Evolutionary conservation across 2,113 vertebrate genomes (phyloP), one percentile per base, ranked within the genome.

Genomic region (Chlamydotis undulata): DNA sequence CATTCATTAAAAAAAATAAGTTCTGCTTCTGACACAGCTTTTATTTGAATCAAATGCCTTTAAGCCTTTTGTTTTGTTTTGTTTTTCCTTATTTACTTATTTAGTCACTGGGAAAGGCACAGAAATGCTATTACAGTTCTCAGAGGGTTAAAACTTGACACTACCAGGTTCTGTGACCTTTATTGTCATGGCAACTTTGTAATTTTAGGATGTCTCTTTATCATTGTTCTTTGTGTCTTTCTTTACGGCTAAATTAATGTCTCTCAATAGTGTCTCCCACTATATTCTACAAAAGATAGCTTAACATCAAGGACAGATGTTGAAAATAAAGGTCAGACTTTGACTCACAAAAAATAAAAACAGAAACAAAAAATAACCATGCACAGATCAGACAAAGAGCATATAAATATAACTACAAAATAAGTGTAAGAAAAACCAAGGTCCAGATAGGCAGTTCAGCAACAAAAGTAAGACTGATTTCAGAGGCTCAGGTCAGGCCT

Each of bases 361-460:
- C 87, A 94, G 97, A 97, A 97, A 93, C 93, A 89, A 97, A 96
- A 97, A 96, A 96, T 96, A 97, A 97, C 95, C 98, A 98, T 98
- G 98, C 98, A 98, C 98, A 94, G 97, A 97, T 98, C 97, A 95
- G 98, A 98, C 98, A 98, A 97, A 98, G 98, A 97, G 98, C 98
- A 98, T 98, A 98, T 98, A 98, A 98, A 98, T 98, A 98, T 95
- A 98, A 96, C 98, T 98, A 98, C 98, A 98, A 98, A 98, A 98
- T 98, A 98, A 98, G 98, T 98, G 98, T 98, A 99, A 98, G 98
- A 98, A 98, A 99, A 99, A 98, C 98, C 98, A 98, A 99, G 98
- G 98, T 99, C 98, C 99, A 98, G 99, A 98, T 98, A 99, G 98
- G 98, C 99, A 98, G 98, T 98, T 98, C 98, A 98, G 98, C 98